Percentiles rank a stretch among this genome's conserved stretches.
phyloP scores from a whole-genome alignment of 2,797 vertebrate species.

The Protosalanx chinensis region DNA sequence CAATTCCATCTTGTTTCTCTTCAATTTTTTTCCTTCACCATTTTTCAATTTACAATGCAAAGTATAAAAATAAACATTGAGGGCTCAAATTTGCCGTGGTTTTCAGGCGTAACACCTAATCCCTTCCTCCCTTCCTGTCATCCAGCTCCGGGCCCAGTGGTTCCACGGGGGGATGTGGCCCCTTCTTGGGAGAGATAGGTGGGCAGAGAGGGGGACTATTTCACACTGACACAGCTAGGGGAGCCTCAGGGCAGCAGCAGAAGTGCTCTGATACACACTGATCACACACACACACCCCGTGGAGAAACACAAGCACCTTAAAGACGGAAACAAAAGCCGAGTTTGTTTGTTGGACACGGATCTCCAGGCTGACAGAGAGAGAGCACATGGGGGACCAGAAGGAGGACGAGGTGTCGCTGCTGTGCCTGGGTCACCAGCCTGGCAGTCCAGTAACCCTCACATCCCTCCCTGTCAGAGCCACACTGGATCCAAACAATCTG shows the following conservation, averaged over 20 bases:
- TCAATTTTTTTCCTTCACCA: slow-evolving; percentile 39
- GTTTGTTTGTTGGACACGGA: slow-evolving; percentile 63
- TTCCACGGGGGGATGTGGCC: slow-evolving; percentile 57
- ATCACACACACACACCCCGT: slow-evolving; percentile 42
- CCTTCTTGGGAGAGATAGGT: slow-evolving; percentile 71
- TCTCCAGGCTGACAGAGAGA: slow-evolving; percentile 51
- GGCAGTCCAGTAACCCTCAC: no score
- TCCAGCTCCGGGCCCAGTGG: slow-evolving; percentile 52
- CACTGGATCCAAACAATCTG: neutral
- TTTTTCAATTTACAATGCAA: slow-evolving; percentile 75
- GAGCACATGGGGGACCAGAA: slow-evolving; percentile 37
- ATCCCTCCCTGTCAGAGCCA: no score
- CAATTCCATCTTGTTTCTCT: slow-evolving; percentile 56
- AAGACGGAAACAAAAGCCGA: slow-evolving; percentile 59
- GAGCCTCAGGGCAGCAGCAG: slow-evolving; percentile 25
- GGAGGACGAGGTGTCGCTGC: slow-evolving; percentile 17
- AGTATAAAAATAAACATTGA: slow-evolving; percentile 77
- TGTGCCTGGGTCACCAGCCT: no score
- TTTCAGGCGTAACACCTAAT: slow-evolving; percentile 76
- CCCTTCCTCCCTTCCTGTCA: slow-evolving; percentile 50
- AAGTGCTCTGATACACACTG: slow-evolving; percentile 36
- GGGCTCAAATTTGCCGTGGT: slow-evolving; percentile 75
- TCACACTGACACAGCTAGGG: slow-evolving; percentile 31
- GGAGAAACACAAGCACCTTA: slow-evolving; percentile 55
- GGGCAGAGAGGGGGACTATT: slow-evolving; percentile 65